phyloP scores from a whole-genome alignment of 2,888 invertebrate genomes.

The Lagria hirta region DNA sequence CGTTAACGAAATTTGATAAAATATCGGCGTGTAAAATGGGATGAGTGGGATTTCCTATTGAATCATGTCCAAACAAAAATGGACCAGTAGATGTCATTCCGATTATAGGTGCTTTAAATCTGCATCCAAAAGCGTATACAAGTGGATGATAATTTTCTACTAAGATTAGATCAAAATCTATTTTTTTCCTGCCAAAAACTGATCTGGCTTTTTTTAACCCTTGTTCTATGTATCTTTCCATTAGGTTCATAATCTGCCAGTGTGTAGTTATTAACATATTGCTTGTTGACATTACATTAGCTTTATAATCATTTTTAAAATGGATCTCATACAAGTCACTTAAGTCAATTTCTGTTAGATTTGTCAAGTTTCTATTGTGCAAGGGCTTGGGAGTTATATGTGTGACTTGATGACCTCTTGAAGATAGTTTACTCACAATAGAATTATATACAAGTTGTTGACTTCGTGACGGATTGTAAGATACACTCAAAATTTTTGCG shows the following conservation, averaged over 20 bases:
- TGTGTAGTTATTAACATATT: neutral
- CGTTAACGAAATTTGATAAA: conserved; percentile 6
- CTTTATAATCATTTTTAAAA: no score
- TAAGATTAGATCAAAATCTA: conserved; percentile 24
- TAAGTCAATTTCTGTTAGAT: conserved; percentile 46
- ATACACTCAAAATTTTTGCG: conserved; percentile 47
- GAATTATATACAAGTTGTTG: conserved; percentile 52
- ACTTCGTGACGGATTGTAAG: conserved; percentile 50
- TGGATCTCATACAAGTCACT: conserved; percentile 40
- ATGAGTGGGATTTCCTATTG: conserved; percentile 26
- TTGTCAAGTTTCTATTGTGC: conserved; percentile 40
- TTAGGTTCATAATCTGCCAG: neutral
- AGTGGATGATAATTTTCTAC: conserved; percentile 23
- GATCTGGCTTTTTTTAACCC: conserved; percentile 3
- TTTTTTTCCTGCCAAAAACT: conserved; percentile 1
- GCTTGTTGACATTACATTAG: conserved; percentile 5
- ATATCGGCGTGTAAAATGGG: conserved; percentile 27
- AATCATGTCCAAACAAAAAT: conserved; percentile 10
- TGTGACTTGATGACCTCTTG: conserved; percentile 52
- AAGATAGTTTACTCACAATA: conserved; percentile 48
- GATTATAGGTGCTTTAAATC: conserved; percentile 24
- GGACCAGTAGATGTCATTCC: conserved; percentile 21
- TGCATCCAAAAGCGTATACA: conserved; percentile 18
- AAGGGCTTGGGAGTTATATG: conserved; percentile 51
- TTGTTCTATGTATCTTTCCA: conserved; percentile 1